A percentile compares a stretch with the other conserved stretches of the same genome.
Conservation (phyloP, 2,888 invertebrate genomes). For the Miltochrista miniata region DNA sequence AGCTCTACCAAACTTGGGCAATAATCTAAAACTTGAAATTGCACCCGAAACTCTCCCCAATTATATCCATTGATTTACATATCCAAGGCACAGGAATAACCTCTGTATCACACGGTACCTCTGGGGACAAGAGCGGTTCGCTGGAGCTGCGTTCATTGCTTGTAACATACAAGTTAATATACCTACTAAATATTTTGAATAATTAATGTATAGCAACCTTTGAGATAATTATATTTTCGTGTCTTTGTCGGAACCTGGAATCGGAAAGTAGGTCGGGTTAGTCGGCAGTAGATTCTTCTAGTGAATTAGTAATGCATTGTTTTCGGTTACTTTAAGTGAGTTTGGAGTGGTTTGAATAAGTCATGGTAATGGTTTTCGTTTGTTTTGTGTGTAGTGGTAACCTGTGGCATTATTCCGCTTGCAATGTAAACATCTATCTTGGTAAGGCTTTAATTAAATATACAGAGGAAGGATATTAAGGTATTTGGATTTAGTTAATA, state of each 20-base stretch:
- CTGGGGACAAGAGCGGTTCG: constrained; percentile 26
- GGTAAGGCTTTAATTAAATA: background rate
- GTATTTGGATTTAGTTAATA: too few relatives aligned
- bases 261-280: constrained; percentile 26
- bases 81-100: constrained; percentile 30
- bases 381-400: background rate
- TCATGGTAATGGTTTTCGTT: constrained; percentile 5
- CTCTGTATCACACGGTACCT: constrained; percentile 19
- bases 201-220: constrained; percentile 50
- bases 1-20: constrained; percentile 36
- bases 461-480: too few relatives aligned
- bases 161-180: constrained; percentile 48
- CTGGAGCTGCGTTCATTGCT: constrained; percentile 46
- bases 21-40: constrained; percentile 44
- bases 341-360: constrained; percentile 9
- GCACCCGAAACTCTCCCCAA: constrained; percentile 38
- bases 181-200: constrained; percentile 62
- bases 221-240: constrained; percentile 46
- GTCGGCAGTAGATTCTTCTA: constrained; percentile 28
- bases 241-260: constrained; percentile 38
- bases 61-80: constrained; percentile 44
- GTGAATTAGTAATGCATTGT: constrained; percentile 38
- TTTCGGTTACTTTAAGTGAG: constrained; percentile 21
- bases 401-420: too few relatives aligned
- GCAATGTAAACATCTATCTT: background rate